phyloP scores from a whole-genome alignment of 2,888 invertebrate genomes.

The Lycia hirtaria region DNA sequence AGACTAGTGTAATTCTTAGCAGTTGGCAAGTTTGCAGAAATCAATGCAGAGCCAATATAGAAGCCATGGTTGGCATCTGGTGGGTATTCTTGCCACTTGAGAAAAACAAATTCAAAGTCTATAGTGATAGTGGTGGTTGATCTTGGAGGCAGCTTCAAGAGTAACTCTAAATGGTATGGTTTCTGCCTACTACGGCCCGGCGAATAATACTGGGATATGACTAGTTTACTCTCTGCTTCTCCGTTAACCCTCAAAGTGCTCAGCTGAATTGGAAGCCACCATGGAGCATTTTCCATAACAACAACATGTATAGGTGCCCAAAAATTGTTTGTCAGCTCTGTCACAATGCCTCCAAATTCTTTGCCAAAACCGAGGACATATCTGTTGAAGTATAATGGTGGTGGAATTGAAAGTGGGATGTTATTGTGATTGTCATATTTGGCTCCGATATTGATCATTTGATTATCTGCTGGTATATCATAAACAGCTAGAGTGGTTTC shows the following conservation, averaged over 20 bases:
- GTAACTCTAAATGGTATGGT: conserved; percentile 95
- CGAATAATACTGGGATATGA: conserved; percentile 81
- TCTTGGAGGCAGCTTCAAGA: conserved; percentile 91
- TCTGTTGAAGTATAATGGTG: conserved; percentile 91
- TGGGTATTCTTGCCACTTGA: conserved; percentile 99
- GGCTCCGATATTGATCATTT: conserved; percentile 89
- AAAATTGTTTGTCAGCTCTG: conserved; percentile 93
- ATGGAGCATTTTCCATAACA: conserved; percentile 95
- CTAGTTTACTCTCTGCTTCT: conserved; percentile 84
- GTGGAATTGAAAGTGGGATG: conserved; percentile 81
- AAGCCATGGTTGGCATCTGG: conserved; percentile 99
- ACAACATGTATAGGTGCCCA: conserved; percentile 91
- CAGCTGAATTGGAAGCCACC: conserved; percentile 95
- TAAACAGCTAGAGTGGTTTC: conserved; percentile 89
- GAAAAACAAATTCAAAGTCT: conserved; percentile 97
- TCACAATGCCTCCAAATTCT: conserved; percentile 95
- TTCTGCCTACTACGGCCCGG: conserved; percentile 94
- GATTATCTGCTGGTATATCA: conserved; percentile 84
- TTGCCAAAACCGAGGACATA: conserved; percentile 96
- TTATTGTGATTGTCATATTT: conserved; percentile 76
- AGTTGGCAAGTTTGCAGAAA: conserved; percentile 91
- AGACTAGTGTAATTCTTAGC: conserved; percentile 92
- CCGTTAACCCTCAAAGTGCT: conserved; percentile 92
- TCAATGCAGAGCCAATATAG: conserved; percentile 95
- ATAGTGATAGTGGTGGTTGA: conserved; percentile 93